phyloP scores from a whole-genome alignment of 1,140 invertebrate genomes.

The Holotrichia oblita region DNA sequence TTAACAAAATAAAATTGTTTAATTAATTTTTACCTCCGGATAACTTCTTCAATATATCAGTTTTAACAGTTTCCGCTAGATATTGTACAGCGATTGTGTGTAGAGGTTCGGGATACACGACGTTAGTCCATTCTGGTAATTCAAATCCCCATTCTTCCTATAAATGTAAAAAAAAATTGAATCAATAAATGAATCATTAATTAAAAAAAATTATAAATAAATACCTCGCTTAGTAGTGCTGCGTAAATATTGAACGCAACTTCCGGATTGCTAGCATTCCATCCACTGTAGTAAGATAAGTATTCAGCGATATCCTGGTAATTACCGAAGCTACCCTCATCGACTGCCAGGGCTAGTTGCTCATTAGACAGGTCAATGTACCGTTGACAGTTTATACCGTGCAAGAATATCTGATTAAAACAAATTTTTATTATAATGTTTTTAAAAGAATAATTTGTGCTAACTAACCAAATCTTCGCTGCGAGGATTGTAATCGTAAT shows the following conservation, averaged over 20 bases:
- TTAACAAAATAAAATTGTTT: neutral
- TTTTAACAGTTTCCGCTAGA: constrained; percentile 45
- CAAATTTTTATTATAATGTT: no score
- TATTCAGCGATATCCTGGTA: constrained; percentile 19
- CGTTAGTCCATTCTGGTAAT: constrained; percentile 45
- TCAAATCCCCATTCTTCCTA: constrained; percentile 39
- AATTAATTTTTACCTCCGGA: constrained; percentile 17
- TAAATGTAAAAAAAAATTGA: neutral
- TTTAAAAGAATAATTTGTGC: no score
- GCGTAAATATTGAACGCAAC: neutral
- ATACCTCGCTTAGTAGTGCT: constrained; percentile 10
- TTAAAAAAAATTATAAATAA: neutral
- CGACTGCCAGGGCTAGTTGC: neutral
- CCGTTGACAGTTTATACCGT: neutral
- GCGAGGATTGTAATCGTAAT: constrained; percentile 43
- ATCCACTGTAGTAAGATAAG: neutral
- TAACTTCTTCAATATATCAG: constrained; percentile 20
- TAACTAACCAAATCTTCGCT: constrained; percentile 19
- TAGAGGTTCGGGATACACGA: constrained; percentile 61
- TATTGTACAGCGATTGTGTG: constrained; percentile 44
- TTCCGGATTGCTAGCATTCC: neutral
- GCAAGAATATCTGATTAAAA: constrained; percentile 20
- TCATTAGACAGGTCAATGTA: neutral
- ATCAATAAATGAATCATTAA: neutral
- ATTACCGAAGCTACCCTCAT: constrained; percentile 4